Evolutionary conservation across 2,888 invertebrate genomes (phyloP).

Genomic region (Lycocerus yunnanus): DNA sequence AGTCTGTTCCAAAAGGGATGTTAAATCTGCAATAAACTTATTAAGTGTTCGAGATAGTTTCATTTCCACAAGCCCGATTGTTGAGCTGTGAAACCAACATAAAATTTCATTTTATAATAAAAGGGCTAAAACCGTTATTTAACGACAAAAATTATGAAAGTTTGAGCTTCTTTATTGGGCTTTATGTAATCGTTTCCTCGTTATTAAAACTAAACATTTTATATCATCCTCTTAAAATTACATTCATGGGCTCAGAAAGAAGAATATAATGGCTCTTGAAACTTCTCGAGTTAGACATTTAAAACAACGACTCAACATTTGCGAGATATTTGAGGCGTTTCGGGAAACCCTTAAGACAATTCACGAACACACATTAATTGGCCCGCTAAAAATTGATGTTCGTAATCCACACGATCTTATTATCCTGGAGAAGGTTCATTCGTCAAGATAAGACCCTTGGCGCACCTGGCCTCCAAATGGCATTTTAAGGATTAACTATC

Average conservation of each 20-base stretch:
- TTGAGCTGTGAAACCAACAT: background rate
- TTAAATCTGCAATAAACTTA: background rate
- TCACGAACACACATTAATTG: conserved; percentile 18
- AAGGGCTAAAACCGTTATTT: background rate
- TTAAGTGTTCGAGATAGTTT: background rate
- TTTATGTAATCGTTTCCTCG: background rate
- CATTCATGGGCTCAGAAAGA: background rate
- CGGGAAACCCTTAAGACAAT: background rate
- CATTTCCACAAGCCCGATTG: background rate
- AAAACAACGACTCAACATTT: conserved; percentile 3
- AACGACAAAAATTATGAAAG: background rate
- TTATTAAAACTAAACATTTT: background rate
- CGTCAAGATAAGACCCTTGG: conserved; percentile 20
- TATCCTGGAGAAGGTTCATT: conserved; percentile 29
- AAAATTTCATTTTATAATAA: background rate
- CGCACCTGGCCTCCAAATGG: conserved; percentile 10
- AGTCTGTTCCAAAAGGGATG: background rate
- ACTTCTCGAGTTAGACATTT: conserved; percentile 1
- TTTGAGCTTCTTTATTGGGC: background rate
- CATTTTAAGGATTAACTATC: conserved; percentile 14
- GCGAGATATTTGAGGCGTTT: conserved; percentile 14
- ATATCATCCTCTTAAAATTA: background rate
- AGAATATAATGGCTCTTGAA: background rate
- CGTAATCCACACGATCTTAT: conserved; percentile 30
- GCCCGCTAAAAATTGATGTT: conserved; percentile 31